Evolutionary conservation across 2,113 vertebrate genomes (phyloP).

Genomic region (Pygathrix nemaeus): DNA sequence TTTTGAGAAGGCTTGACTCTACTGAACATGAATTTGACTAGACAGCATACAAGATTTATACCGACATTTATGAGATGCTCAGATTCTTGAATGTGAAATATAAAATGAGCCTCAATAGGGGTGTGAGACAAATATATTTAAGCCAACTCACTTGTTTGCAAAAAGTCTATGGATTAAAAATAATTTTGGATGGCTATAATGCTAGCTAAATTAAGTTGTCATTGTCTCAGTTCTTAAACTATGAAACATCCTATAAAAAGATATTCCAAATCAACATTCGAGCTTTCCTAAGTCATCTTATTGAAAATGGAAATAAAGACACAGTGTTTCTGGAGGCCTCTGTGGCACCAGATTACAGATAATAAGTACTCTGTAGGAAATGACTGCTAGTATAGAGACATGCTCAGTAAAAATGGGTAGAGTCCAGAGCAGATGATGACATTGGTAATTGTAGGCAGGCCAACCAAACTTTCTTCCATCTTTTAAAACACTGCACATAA

Average conservation of each 20-base stretch:
- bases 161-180: conserved; percentile 31
- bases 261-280: not conserved
- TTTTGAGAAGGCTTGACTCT: not conserved
- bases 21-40: not conserved
- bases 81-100: not conserved
- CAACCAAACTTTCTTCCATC: not conserved
- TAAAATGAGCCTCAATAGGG: not conserved
- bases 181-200: not conserved
- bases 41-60: not conserved
- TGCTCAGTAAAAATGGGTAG: not conserved
- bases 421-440: not conserved
- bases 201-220: not conserved
- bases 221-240: conserved; percentile 36
- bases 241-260: not conserved
- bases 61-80: conserved; percentile 12
- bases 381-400: not conserved
- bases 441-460: not conserved
- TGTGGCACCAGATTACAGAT: not conserved
- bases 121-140: conserved; percentile 17
- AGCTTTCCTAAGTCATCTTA: not conserved
- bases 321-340: not conserved
- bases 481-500: not conserved
- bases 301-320: not conserved
- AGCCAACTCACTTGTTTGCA: conserved; percentile 23
- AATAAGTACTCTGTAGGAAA: not conserved